Conservation (phyloP, 2,113 vertebrate genomes). For the Ploceus nigricollis region DNA sequence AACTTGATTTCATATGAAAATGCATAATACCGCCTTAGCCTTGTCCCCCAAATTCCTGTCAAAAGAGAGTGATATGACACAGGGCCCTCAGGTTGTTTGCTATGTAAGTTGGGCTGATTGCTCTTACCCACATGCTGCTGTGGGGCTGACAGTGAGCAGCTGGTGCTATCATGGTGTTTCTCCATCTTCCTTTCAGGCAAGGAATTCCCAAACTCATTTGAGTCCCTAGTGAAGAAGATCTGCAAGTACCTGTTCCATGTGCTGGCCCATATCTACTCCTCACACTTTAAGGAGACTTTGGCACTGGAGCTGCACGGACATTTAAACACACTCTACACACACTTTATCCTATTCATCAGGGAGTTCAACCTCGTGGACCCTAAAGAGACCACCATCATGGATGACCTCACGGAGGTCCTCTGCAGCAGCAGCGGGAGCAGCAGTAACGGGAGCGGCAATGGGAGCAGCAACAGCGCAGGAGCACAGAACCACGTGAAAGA, state of each 20-base stretch:
- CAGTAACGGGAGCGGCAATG: constrained; percentile 24
- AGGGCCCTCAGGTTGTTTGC: neutral
- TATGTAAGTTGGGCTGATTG: neutral
- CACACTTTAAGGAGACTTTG: constrained; percentile 97
- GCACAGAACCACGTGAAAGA: constrained; percentile 96
- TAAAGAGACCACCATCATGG: constrained; percentile 98
- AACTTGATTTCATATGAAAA: neutral
- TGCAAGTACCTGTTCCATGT: constrained; percentile 96
- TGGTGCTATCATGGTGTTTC: neutral
- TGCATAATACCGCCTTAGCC: neutral
- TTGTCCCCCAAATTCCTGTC: neutral
- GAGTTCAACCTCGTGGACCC: constrained; percentile 98
- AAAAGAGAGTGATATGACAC: neutral
- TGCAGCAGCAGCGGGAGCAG: constrained; percentile 77
- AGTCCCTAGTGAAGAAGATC: constrained; percentile 96
- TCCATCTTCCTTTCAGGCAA: constrained; percentile 78
- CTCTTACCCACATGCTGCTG: neutral
- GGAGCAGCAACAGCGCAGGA: constrained; percentile 73
- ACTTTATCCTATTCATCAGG: constrained; percentile 97
- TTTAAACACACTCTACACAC: constrained; percentile 95
- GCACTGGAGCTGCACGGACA: constrained; percentile 96
- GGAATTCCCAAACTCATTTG: constrained; percentile 95
- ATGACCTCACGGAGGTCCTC: constrained; percentile 95
- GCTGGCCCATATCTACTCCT: constrained; percentile 97
- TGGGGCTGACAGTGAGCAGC: neutral